Evolutionary conservation across 2,888 invertebrate species (phyloP), one percentile per base, ranked within the genome.

Genomic region (Mellilla xanthometata): DNA sequence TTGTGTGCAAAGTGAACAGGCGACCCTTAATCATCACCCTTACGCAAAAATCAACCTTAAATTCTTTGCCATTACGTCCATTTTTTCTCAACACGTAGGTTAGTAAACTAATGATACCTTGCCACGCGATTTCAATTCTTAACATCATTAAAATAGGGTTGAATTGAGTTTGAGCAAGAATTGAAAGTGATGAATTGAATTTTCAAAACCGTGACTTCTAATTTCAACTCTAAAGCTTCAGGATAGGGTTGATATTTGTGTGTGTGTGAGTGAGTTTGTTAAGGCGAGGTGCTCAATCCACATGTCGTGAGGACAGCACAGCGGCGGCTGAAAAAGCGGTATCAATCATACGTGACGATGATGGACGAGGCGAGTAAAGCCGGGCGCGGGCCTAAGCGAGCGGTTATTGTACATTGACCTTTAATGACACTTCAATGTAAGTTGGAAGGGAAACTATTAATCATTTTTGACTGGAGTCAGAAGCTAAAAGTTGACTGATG

Each of bases 301-400:
- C 62, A 44, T 39, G 49, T 49, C 51, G 52, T 55, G 54, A 52
- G 60, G 63, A 68, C 72, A 70, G 64, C 63, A 61, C 55, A 61
- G 61, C 62, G 51, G 59, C 57, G 52, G 49, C 62, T 68, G 78
- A 82, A 82, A 84, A 83, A 83, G 77, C 78, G 70, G 70, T 81
- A 85, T 85, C 84, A 84, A 85, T 85, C 85, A 85, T 83, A 66
- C 64, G 65, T 74, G 82, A 82, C 77, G 75, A 81, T 83, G 83
- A 85, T 80, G 68, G 69, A 85, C 60, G 68, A 67, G 42, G 6
- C 41, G 49, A 35, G 46, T 39, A 50, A 49, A 50, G 57, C 59
- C 47, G 49, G 61, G 57, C 56, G 58, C 55, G 48, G 53, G 26
- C 47, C 49, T 52, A 56, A 51, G 55, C 58, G 29, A 34, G 13